Percentiles rank a stretch among this genome's conserved stretches.
Conservation (phyloP, 1,140 invertebrate species). For the Choristoneura fumiferana region DNA sequence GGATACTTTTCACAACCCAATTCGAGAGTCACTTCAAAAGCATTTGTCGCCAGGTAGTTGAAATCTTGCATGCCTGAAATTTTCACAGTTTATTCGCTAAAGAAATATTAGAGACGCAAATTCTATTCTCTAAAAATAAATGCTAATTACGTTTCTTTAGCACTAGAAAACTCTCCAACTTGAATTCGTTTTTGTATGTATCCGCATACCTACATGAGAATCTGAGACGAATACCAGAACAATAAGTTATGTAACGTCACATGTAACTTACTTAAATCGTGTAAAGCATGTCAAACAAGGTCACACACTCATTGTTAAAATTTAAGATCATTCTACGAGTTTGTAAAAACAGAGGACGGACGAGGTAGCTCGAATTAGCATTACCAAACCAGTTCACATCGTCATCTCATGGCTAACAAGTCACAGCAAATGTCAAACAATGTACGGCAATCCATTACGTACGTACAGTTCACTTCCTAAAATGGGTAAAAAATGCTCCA, state of each 20-base stretch:
- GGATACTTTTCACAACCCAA: slow-evolving; percentile 94
- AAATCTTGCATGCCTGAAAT: slow-evolving; percentile 93
- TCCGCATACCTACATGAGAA: too few relatives aligned
- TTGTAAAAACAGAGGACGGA: slow-evolving; percentile 23
- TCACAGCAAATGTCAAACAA: slow-evolving; percentile 4
- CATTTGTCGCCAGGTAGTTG: slow-evolving; percentile 93
- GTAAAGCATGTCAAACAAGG: neutral
- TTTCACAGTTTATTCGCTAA: neutral
- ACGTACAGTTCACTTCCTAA: too few relatives aligned
- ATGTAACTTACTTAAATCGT: too few relatives aligned
- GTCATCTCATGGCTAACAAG: slow-evolving; percentile 47
- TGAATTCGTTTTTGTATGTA: too few relatives aligned
- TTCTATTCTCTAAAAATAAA: slow-evolving; percentile 4
- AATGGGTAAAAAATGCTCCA: too few relatives aligned
- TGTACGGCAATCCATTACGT: too few relatives aligned
- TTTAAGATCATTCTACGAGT: neutral
- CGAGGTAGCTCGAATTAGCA: slow-evolving; percentile 44
- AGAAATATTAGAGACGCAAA: neutral
- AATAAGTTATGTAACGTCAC: too few relatives aligned
- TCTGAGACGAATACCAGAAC: too few relatives aligned
- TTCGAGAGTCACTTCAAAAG: slow-evolving; percentile 94
- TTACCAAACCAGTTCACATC: slow-evolving; percentile 47
- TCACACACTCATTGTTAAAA: slow-evolving; percentile 3
- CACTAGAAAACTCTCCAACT: too few relatives aligned
- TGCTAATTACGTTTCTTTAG: neutral